phyloP scores from a whole-genome alignment of 2,113 vertebrate genomes.

The Antechinus flavipes region DNA sequence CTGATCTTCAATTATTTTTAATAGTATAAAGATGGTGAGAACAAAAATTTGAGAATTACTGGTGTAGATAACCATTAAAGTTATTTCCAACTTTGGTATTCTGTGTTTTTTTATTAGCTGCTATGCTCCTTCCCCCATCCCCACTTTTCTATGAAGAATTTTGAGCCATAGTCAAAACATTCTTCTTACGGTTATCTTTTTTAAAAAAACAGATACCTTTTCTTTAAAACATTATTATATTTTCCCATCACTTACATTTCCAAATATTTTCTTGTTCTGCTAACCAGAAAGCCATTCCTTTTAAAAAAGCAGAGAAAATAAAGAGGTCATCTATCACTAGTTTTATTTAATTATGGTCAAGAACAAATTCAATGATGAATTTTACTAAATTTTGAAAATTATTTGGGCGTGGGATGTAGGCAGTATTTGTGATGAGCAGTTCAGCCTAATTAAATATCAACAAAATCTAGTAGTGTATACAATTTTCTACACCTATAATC shows the following conservation, averaged over 20 bases:
- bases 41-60: not conserved
- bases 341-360: not conserved
- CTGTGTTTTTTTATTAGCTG: not conserved
- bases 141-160: not conserved
- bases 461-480: not conserved
- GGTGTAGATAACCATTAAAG: not conserved
- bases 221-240: not conserved
- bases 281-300: not conserved
- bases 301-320: not conserved
- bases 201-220: not conserved
- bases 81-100: not conserved
- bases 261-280: not conserved
- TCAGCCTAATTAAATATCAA: not conserved
- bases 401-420: fast-evolving
- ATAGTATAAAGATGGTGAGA: no score
- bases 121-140: not conserved
- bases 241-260: not conserved
- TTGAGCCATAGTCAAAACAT: not conserved
- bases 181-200: not conserved
- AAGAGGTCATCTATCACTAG: not conserved
- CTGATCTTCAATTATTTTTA: no score
- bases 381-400: not conserved
- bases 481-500: not conserved
- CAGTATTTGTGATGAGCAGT: not conserved
- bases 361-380: not conserved